Percentiles rank a stretch among this genome's conserved stretches.
phyloP scores from a whole-genome alignment of 2,888 invertebrate genomes.

The Tiliacea citrago region DNA sequence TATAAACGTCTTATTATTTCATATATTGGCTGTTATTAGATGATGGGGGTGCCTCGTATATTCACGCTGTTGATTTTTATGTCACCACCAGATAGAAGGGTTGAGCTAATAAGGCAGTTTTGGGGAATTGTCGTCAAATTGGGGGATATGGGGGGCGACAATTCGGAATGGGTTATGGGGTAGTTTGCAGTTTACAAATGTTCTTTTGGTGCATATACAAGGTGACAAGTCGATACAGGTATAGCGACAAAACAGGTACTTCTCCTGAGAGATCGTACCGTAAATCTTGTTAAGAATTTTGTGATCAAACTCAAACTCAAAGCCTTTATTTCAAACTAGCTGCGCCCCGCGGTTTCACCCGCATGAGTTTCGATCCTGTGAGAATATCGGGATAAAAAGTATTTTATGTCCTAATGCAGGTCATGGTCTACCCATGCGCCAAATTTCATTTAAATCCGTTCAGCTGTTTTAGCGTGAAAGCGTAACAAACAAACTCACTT shows the following conservation, averaged over 20 bases:
- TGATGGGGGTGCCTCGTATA: slow-evolving; percentile 60
- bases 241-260: neutral
- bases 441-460: too few relatives aligned
- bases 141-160: neutral
- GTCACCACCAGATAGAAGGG: slow-evolving; percentile 62
- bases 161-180: slow-evolving; percentile 3
- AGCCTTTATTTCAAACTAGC: too few relatives aligned
- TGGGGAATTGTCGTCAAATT: slow-evolving; percentile 30
- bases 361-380: too few relatives aligned
- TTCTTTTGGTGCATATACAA: neutral
- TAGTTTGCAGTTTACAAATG: neutral
- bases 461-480: too few relatives aligned
- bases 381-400: too few relatives aligned
- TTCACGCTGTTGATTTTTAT: slow-evolving; percentile 71
- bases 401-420: too few relatives aligned
- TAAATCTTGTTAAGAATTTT: neutral
- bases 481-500: too few relatives aligned
- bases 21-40: slow-evolving; percentile 56
- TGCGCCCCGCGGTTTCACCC: too few relatives aligned
- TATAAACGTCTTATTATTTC: slow-evolving; percentile 64
- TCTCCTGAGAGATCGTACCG: fast-evolving
- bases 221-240: neutral
- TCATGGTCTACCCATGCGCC: too few relatives aligned
- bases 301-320: too few relatives aligned
- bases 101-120: slow-evolving; percentile 53